Percentiles rank a stretch among this genome's conserved stretches.
phyloP scores from a whole-genome alignment of 2,888 invertebrate species.

The Leptinotarsa juncta region DNA sequence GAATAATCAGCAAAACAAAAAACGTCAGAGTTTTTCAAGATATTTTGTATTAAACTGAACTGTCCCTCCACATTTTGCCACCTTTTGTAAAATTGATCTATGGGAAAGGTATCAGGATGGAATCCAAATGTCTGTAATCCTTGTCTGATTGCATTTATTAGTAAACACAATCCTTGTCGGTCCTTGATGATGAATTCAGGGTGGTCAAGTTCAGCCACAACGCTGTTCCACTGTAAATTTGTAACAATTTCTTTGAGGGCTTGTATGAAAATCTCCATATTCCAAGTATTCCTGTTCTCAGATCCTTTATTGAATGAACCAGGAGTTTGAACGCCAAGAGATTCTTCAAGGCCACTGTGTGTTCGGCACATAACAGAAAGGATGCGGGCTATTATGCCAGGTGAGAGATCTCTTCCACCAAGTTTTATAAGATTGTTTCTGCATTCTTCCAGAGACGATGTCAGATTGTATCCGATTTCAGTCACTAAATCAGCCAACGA shows the following conservation, averaged over 20 bases:
- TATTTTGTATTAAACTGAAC: slow-evolving; percentile 87
- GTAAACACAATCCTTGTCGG: slow-evolving; percentile 83
- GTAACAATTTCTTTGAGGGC: slow-evolving; percentile 90
- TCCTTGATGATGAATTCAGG: slow-evolving; percentile 90
- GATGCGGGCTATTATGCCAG: slow-evolving; percentile 85
- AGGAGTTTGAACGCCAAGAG: slow-evolving; percentile 69
- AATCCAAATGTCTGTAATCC: slow-evolving; percentile 80
- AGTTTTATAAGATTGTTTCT: slow-evolving; percentile 82
- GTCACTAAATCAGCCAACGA: slow-evolving; percentile 88
- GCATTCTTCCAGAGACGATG: slow-evolving; percentile 87
- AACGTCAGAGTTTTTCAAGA: slow-evolving; percentile 91
- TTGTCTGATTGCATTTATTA: slow-evolving; percentile 82
- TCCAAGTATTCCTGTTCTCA: slow-evolving; percentile 79
- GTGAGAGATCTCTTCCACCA: slow-evolving; percentile 83
- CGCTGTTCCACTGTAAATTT: slow-evolving; percentile 91
- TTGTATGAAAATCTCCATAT: slow-evolving; percentile 92
- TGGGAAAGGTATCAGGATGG: slow-evolving; percentile 82
- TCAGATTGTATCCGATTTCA: slow-evolving; percentile 90
- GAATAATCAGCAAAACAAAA: slow-evolving; percentile 95
- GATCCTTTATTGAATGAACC: slow-evolving; percentile 69
- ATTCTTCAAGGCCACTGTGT: slow-evolving; percentile 79
- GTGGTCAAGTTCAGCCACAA: slow-evolving; percentile 91
- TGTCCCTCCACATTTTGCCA: slow-evolving; percentile 96
- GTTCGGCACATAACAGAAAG: slow-evolving; percentile 89
- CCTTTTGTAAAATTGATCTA: slow-evolving; percentile 88